Conservation (phyloP, 2,888 invertebrate genomes). For the Herminia tarsipennalis region DNA sequence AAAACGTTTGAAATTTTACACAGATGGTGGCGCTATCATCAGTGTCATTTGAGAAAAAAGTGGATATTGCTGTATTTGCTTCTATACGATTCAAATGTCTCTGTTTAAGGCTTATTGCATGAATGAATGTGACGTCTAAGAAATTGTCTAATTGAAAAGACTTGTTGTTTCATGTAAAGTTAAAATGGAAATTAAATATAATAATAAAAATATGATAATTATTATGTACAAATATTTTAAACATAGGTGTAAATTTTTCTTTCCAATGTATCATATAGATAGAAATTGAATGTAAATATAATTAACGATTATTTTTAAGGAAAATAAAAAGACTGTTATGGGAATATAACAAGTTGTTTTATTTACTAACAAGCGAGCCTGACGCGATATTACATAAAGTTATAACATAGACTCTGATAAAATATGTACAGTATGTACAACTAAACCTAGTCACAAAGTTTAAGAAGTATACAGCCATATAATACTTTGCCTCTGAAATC, state of each 20-base stretch:
- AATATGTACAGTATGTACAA: constrained; percentile 8
- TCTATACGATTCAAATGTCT: too few relatives aligned
- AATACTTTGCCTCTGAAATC: background rate
- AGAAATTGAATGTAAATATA: constrained; percentile 53
- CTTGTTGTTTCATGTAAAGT: constrained; percentile 17
- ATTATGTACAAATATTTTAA: constrained; percentile 40
- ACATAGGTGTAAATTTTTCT: constrained; percentile 24
- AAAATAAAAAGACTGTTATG: constrained; percentile 83
- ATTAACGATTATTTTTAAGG: constrained; percentile 58
- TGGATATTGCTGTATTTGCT: too few relatives aligned
- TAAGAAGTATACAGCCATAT: too few relatives aligned
- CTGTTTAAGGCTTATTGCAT: too few relatives aligned
- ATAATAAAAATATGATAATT: constrained; percentile 19
- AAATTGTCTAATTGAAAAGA: too few relatives aligned
- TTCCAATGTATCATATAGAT: constrained; percentile 43
- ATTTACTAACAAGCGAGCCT: constrained; percentile 18
- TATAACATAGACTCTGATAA: background rate
- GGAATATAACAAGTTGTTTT: constrained; percentile 53
- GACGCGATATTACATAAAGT: background rate
- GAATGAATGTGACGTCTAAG: too few relatives aligned
- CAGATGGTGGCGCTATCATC: too few relatives aligned
- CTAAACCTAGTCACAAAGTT: too few relatives aligned
- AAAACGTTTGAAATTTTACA: too few relatives aligned
- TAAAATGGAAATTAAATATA: constrained; percentile 35
- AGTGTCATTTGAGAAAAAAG: too few relatives aligned